These are phyloP conservation scores for Tuta absoluta DNA, from an alignment of 2,888 invertebrate genomes.

Conservation along the genomic window DNA sequence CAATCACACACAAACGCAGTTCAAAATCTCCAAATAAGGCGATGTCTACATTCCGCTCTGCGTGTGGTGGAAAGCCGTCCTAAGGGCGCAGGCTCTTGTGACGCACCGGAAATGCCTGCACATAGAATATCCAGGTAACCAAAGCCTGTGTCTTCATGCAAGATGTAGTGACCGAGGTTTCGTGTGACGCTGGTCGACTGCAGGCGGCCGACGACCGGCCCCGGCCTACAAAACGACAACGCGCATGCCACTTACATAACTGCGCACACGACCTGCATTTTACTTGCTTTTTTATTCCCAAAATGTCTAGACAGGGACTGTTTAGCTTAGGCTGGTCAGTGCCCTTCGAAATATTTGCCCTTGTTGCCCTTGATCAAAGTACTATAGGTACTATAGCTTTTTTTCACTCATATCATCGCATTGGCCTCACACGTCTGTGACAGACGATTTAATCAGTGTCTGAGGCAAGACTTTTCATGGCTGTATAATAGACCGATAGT, in stretches of 20 bases:
- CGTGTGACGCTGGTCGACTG: background rate
- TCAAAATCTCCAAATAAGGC: slow-evolving; percentile 4
- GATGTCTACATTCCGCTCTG: background rate
- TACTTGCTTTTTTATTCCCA: background rate
- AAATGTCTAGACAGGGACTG: background rate
- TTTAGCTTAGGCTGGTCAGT: background rate
- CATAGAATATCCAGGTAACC: background rate
- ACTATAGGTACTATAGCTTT: too few relatives aligned
- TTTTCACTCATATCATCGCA: too few relatives aligned
- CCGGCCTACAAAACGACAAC: slow-evolving; percentile 9
- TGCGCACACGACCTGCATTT: background rate
- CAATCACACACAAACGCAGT: background rate
- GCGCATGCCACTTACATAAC: background rate
- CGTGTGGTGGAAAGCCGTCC: slow-evolving; percentile 3
- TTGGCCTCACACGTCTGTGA: too few relatives aligned
- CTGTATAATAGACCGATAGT: too few relatives aligned
- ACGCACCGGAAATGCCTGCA: slow-evolving; percentile 4
- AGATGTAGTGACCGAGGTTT: background rate
- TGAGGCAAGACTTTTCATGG: too few relatives aligned
- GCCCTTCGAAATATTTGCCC: background rate
- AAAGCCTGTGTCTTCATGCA: background rate
- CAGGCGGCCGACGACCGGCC: slow-evolving; percentile 1
- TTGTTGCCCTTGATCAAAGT: background rate
- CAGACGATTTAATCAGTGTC: too few relatives aligned
- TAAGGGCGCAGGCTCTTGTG: background rate